These are phyloP conservation scores for Plutella xylostella DNA, from an alignment of 2,888 invertebrate genomes.

Conservation along the genomic window DNA sequence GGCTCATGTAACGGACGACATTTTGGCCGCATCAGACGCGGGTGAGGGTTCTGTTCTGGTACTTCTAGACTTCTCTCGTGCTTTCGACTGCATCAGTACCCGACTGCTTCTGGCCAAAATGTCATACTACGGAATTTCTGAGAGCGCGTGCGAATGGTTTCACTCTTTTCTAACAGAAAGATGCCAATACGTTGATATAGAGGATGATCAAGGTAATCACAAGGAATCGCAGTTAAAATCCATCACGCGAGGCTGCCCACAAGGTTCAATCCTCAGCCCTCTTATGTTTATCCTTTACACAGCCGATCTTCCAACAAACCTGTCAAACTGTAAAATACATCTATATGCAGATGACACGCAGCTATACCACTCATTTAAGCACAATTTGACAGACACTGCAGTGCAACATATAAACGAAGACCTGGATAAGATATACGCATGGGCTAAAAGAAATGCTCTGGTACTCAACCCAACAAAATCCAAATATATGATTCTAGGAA, in stretches of 20 bases:
- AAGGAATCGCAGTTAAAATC: slow-evolving; percentile 4
- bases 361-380: slow-evolving; percentile 6
- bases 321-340: slow-evolving; percentile 12
- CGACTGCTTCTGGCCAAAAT: too few relatives aligned
- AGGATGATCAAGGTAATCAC: too few relatives aligned
- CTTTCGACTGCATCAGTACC: too few relatives aligned
- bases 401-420: slow-evolving; percentile 4
- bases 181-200: too few relatives aligned
- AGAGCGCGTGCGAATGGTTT: too few relatives aligned
- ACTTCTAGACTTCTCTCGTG: too few relatives aligned
- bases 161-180: too few relatives aligned
- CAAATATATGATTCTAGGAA: slow-evolving; percentile 8
- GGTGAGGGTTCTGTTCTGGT: too few relatives aligned
- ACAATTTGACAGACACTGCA: neutral
- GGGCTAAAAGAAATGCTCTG: slow-evolving; percentile 8
- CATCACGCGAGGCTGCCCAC: slow-evolving; percentile 1
- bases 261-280: slow-evolving; percentile 13
- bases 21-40: too few relatives aligned
- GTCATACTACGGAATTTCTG: too few relatives aligned
- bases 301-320: slow-evolving; percentile 7
- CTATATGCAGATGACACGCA: slow-evolving; percentile 13
- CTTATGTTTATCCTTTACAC: slow-evolving; percentile 12
- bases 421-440: slow-evolving; percentile 1
- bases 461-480: slow-evolving; percentile 9
- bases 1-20: too few relatives aligned